These are phyloP conservation scores for Scolopax rusticola DNA, from an alignment of 2,797 vertebrate species.

Conservation along the genomic window DNA sequence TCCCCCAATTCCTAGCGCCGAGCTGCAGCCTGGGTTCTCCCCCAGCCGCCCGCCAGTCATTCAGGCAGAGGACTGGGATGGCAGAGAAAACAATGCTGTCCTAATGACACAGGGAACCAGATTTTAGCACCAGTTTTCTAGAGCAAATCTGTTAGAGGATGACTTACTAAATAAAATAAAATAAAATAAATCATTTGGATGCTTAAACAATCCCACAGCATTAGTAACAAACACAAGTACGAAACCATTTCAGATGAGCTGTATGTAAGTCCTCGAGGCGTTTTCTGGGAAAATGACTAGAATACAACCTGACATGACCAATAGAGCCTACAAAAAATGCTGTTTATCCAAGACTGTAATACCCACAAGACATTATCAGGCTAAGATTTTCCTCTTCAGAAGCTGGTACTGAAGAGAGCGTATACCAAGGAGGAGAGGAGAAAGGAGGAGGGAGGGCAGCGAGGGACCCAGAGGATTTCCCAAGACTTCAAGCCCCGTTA, in stretches of 20 bases:
- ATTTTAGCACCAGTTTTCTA: background rate
- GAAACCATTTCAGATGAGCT: constrained; percentile 17
- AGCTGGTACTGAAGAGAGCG: background rate
- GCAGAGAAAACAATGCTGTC: background rate
- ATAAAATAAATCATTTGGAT: background rate
- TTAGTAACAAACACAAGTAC: background rate
- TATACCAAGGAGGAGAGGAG: background rate
- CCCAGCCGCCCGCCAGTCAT: background rate
- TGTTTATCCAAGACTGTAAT: constrained; percentile 16
- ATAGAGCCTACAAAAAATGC: background rate
- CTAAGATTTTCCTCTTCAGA: background rate
- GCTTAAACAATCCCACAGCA: background rate
- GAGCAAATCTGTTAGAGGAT: background rate
- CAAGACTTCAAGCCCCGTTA: background rate
- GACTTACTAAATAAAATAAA: background rate
- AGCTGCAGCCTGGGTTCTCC: background rate
- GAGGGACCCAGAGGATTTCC: background rate
- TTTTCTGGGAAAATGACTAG: constrained; percentile 3
- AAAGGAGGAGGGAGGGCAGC: background rate
- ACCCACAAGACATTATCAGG: background rate
- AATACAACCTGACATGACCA: constrained; percentile 38
- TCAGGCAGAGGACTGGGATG: background rate
- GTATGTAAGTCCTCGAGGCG: background rate
- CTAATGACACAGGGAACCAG: background rate
- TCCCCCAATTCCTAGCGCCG: accelerated